phyloP scores from a whole-genome alignment of 2,888 invertebrate species.

The Laothoe populi region DNA sequence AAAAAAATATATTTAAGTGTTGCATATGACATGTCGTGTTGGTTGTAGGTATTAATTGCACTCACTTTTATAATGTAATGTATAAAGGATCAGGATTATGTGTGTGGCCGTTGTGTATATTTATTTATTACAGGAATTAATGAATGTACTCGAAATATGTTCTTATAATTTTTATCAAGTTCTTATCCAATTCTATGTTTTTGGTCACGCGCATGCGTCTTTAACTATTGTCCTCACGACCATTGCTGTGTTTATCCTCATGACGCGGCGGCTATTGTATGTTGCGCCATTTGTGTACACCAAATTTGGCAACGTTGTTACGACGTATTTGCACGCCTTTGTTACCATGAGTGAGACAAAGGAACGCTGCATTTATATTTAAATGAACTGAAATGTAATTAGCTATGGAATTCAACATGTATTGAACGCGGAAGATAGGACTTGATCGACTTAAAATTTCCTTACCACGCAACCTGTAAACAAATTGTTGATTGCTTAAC shows the following conservation, averaged over 20 bases:
- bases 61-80: too few relatives aligned
- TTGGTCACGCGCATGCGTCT: conserved; percentile 1
- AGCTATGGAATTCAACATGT: conserved; percentile 2
- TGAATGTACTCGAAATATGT: too few relatives aligned
- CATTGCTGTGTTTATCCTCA: conserved; percentile 44
- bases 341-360: conserved; percentile 19
- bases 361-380: conserved; percentile 5
- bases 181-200: conserved; percentile 3
- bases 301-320: conserved; percentile 47
- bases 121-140: too few relatives aligned
- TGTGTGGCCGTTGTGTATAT: too few relatives aligned
- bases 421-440: neutral
- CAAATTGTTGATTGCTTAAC: conserved; percentile 20
- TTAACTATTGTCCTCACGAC: conserved; percentile 25
- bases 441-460: neutral
- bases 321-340: conserved; percentile 37
- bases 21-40: too few relatives aligned
- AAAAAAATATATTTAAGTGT: too few relatives aligned
- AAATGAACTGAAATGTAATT: conserved; percentile 8
- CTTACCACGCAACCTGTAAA: conserved; percentile 8
- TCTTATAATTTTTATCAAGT: neutral
- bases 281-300: conserved; percentile 56
- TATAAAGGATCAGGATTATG: too few relatives aligned
- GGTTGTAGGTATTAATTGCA: too few relatives aligned
- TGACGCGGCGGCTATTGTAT: conserved; percentile 59